Percentiles rank a stretch among this genome's conserved stretches.
These are phyloP conservation scores for Theonella swinhoei DNA, from an alignment of 37 sponge, comb jelly and placozoan species.

Conservation along the genomic window DNA sequence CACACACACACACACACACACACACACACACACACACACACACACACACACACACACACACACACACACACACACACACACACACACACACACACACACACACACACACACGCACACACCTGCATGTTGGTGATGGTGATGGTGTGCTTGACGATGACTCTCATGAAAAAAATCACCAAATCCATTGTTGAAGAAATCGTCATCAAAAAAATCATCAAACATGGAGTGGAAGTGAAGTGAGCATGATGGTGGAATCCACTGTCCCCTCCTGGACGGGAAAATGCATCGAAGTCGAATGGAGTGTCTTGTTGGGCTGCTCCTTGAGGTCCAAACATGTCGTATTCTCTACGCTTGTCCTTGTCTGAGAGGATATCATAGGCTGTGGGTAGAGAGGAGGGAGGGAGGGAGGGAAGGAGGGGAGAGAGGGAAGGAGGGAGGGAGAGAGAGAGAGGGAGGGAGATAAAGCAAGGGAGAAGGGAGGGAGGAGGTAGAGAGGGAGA, in stretches of 20 bases:
- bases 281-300: slow-evolving; percentile 57
- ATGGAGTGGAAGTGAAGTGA: slow-evolving; percentile 63
- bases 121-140: neutral
- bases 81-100: too few species aligned
- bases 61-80: too few species aligned
- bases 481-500: too few species aligned
- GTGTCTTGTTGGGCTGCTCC: slow-evolving; percentile 8
- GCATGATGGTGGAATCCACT: slow-evolving; percentile 1
- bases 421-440: too few species aligned
- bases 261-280: slow-evolving; percentile 29
- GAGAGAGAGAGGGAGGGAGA: too few species aligned
- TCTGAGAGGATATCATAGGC: slow-evolving; percentile 79
- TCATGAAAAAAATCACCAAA: slow-evolving; percentile 2
- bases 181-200: slow-evolving; percentile 12
- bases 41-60: too few species aligned
- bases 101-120: neutral
- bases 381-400: too few species aligned
- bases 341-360: slow-evolving; percentile 60
- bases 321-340: slow-evolving; percentile 63
- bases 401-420: too few species aligned
- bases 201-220: slow-evolving; percentile 48
- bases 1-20: too few species aligned
- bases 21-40: too few species aligned
- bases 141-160: too few species aligned
- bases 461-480: too few species aligned